Conservation (phyloP, 2,888 invertebrate genomes). For the Ceriagrion tenellum region DNA sequence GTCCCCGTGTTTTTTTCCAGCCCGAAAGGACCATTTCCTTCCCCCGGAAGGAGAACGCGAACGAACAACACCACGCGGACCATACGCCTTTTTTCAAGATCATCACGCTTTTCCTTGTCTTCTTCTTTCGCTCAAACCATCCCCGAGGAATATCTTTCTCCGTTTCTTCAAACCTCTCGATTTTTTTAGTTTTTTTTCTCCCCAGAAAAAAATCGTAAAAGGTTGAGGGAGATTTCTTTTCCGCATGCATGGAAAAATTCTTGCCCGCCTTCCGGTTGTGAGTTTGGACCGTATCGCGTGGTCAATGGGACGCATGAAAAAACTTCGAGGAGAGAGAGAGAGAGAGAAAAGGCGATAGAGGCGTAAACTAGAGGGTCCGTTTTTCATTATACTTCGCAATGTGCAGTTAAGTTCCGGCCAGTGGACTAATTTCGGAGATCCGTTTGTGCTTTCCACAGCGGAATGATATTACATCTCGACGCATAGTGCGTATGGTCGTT, state of each 20-base stretch:
- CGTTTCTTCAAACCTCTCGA: background rate
- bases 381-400: background rate
- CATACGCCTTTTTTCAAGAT: background rate
- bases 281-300: background rate
- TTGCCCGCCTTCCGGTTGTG: background rate
- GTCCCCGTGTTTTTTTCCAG: background rate
- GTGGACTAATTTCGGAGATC: background rate
- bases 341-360: background rate
- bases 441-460: background rate
- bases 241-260: background rate
- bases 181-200: background rate
- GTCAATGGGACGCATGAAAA: background rate
- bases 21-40: slow-evolving; percentile 52
- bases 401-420: background rate
- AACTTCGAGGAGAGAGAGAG: background rate
- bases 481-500: no score
- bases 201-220: background rate
- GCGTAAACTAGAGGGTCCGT: background rate
- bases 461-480: background rate
- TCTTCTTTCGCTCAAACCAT: background rate
- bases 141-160: background rate
- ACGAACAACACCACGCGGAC: background rate
- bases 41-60: background rate
- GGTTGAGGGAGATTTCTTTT: background rate
- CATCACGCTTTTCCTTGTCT: background rate